Conservation (phyloP, 2,888 invertebrate species). For the Caenorhabditis virilis region DNA sequence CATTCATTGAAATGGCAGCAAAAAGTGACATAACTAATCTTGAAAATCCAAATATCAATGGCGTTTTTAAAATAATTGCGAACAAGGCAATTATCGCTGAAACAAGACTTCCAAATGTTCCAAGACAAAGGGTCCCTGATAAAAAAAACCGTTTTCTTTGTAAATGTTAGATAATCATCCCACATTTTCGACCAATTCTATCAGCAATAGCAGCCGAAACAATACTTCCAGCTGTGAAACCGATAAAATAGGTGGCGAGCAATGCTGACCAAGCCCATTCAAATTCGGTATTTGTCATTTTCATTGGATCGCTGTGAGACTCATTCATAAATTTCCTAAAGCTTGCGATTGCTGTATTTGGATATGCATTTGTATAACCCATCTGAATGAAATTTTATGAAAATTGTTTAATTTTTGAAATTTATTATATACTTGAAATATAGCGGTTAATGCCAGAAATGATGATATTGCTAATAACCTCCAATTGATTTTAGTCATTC, state of each 20-base stretch:
- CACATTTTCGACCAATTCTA: slow-evolving; percentile 60
- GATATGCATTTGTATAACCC: slow-evolving; percentile 61
- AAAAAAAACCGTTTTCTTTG: neutral
- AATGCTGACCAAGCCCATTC: slow-evolving; percentile 61
- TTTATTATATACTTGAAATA: slow-evolving; percentile 23
- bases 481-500: slow-evolving; percentile 14
- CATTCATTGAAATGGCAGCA: slow-evolving; percentile 61
- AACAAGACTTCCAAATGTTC: slow-evolving; percentile 40
- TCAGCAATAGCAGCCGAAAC: slow-evolving; percentile 56
- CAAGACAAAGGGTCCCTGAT: slow-evolving; percentile 45
- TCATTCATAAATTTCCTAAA: slow-evolving; percentile 27
- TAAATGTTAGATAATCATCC: neutral
- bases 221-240: slow-evolving; percentile 56
- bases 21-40: slow-evolving; percentile 54
- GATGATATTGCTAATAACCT: slow-evolving; percentile 18
- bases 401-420: neutral
- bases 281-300: slow-evolving; percentile 35
- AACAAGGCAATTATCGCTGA: slow-evolving; percentile 41
- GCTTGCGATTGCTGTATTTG: slow-evolving; percentile 54
- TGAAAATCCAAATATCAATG: slow-evolving; percentile 48
- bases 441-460: slow-evolving; percentile 25
- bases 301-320: slow-evolving; percentile 10
- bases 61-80: slow-evolving; percentile 31
- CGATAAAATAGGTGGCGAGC: slow-evolving; percentile 59
- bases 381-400: slow-evolving; percentile 38